phyloP scores from a whole-genome alignment of 2,797 vertebrate genomes.

The Acanthornis magna region DNA sequence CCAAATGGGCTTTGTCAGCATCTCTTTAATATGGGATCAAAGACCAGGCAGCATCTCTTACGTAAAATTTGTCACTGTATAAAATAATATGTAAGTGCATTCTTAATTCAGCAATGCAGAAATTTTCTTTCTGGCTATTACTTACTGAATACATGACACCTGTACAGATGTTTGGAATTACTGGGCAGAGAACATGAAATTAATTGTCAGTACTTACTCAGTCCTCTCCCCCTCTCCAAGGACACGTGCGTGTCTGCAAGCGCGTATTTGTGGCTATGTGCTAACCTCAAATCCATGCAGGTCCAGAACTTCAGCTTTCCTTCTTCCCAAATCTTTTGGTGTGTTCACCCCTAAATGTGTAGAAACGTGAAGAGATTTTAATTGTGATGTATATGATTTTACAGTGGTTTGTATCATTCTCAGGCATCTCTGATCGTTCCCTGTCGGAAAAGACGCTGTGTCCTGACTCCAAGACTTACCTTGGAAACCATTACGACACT shows the following conservation, averaged over 20 bases:
- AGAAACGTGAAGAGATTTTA: not conserved
- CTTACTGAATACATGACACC: not conserved
- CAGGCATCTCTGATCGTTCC: constrained; percentile 36
- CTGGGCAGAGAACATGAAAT: not conserved
- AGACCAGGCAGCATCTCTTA: not conserved
- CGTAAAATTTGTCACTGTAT: not conserved
- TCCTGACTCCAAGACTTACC: constrained; percentile 54
- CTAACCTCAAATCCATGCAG: not conserved
- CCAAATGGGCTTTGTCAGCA: not conserved
- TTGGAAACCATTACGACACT: constrained; percentile 51
- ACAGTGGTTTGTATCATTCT: not conserved
- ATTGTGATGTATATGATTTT: not conserved
- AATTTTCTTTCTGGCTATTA: not conserved
- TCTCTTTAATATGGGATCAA: not conserved
- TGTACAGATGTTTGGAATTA: not conserved
- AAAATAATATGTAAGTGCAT: not conserved
- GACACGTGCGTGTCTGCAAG: not conserved
- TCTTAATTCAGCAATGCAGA: not conserved
- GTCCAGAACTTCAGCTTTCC: not conserved
- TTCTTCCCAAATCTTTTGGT: not conserved
- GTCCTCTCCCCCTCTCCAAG: not conserved
- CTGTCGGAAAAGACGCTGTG: constrained; percentile 53
- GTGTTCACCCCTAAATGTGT: not conserved
- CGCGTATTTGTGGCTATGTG: not conserved
- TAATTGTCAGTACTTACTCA: not conserved